These are phyloP conservation scores for Hermodice carunculata DNA, from an alignment of 2,888 invertebrate species.

Conservation along the genomic window DNA sequence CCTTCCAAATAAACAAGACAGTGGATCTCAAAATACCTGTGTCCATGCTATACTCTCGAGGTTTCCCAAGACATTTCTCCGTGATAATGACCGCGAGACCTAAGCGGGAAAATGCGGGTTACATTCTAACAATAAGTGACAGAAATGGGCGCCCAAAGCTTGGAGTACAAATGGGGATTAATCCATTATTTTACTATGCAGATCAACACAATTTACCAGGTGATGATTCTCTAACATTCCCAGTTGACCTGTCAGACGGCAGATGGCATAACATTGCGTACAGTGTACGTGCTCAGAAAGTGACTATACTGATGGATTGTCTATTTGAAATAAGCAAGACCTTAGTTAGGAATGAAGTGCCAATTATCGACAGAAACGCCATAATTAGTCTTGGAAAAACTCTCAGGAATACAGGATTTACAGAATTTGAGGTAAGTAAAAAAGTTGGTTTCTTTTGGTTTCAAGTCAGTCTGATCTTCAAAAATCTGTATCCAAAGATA, in stretches of 20 bases:
- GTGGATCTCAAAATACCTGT: constrained; percentile 53
- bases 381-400: too few species aligned
- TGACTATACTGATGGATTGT: constrained; percentile 9
- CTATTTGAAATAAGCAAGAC: constrained; percentile 2
- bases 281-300: constrained; percentile 23
- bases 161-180: constrained; percentile 5
- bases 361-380: too few species aligned
- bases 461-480: too few species aligned
- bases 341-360: too few species aligned
- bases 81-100: constrained; percentile 49
- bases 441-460: too few species aligned
- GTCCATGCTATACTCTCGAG: constrained; percentile 46
- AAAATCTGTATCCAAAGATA: too few species aligned
- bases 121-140: constrained; percentile 56
- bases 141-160: neutral
- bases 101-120: constrained; percentile 41
- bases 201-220: constrained; percentile 35
- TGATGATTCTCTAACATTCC: constrained; percentile 38
- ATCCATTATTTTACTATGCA: too few species aligned
- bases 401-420: too few species aligned
- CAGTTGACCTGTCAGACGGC: constrained; percentile 44
- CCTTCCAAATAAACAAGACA: constrained; percentile 47
- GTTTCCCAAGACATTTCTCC: constrained; percentile 55
- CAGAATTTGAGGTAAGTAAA: too few species aligned
- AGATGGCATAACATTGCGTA: constrained; percentile 55